These are phyloP conservation scores for Steinernema hermaphroditum DNA, from an alignment of 2,888 invertebrate species.

Conservation along the genomic window DNA sequence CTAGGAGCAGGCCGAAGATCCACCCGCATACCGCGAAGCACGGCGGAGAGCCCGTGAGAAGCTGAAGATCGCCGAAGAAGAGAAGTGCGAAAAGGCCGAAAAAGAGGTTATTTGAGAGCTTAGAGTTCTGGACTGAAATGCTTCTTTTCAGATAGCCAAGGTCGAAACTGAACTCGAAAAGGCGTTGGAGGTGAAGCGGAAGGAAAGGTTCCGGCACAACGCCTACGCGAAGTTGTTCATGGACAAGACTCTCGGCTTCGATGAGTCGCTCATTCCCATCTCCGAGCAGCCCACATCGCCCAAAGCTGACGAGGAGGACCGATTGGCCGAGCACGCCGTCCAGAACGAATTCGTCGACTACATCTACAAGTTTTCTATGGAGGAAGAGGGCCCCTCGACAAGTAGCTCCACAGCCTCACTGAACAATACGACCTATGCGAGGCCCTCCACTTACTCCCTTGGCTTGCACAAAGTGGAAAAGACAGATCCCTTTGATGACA, in stretches of 20 bases:
- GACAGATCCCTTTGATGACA: background rate
- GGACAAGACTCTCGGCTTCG: background rate
- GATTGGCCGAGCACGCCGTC: constrained; percentile 39
- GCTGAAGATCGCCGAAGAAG: constrained; percentile 48
- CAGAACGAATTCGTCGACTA: constrained; percentile 51
- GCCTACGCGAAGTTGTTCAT: constrained; percentile 1
- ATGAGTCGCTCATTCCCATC: background rate
- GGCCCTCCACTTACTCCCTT: constrained; percentile 58
- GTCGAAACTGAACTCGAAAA: constrained; percentile 58
- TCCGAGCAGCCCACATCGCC: background rate
- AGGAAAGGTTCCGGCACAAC: constrained; percentile 39
- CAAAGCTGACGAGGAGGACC: constrained; percentile 45
- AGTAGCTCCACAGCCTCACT: constrained; percentile 34
- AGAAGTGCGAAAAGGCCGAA: constrained; percentile 35
- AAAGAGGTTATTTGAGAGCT: constrained; percentile 42
- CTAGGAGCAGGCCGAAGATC: constrained; percentile 63
- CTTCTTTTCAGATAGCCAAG: constrained; percentile 42
- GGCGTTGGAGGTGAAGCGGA: constrained; percentile 58
- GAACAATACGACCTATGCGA: constrained; percentile 14
- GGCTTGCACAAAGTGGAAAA: constrained; percentile 45
- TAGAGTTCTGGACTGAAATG: too few relatives aligned
- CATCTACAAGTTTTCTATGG: constrained; percentile 46
- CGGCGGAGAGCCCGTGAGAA: constrained; percentile 45
- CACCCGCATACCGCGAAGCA: constrained; percentile 61
- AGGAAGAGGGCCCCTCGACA: constrained; percentile 36